Evolutionary conservation across 1,140 invertebrate species (phyloP), one percentile per base, ranked within the genome.

Genomic region (Seison nebaliae): DNA sequence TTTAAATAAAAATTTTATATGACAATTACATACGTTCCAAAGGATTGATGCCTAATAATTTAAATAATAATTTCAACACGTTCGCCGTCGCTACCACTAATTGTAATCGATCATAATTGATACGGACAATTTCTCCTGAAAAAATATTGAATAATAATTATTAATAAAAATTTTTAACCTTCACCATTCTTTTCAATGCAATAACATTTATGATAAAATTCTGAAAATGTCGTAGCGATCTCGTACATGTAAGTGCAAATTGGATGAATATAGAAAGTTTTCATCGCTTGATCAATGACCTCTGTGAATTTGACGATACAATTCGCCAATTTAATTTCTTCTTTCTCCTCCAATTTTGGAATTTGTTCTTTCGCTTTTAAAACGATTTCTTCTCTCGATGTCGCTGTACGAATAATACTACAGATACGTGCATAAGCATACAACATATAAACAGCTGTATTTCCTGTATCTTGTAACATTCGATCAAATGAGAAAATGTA

Each of bases 401-500:
- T n/a, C 20, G 73, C 73, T 38, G 67, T 78, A 38, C 80, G 64
- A 2, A 74, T 73, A 47, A 91, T 88, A 0, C 55, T 53, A 16
- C 53, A 66, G 45, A 98, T 98, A 35, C 91, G 67, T 3, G 83
- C 91, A 37, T 81, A 71, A 9, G 81, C 79, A 58, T 98, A 98
- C 4, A 98, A 57, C 3, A 98, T 60, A 56, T 98, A 98, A 1
- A 91, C 84, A 1, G 91, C 91, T 4, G 91, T 98, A 51, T 98
- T 98, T 2, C 91, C 91, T 56, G 77, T 75, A 54, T 96, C 88
- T 49, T 98, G 84, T 21, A 98, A 63, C 91, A 98, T 98, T 57
- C 74, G 84, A 51, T 98, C 84, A 63, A 94, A 98, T 0, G 86
- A 94, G 59, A 98, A 98, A 6, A 96, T 68, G 51, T 98, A 98